Evolutionary conservation across 1,140 invertebrate species (phyloP).

Genomic region (Portunus trituberculatus): DNA sequence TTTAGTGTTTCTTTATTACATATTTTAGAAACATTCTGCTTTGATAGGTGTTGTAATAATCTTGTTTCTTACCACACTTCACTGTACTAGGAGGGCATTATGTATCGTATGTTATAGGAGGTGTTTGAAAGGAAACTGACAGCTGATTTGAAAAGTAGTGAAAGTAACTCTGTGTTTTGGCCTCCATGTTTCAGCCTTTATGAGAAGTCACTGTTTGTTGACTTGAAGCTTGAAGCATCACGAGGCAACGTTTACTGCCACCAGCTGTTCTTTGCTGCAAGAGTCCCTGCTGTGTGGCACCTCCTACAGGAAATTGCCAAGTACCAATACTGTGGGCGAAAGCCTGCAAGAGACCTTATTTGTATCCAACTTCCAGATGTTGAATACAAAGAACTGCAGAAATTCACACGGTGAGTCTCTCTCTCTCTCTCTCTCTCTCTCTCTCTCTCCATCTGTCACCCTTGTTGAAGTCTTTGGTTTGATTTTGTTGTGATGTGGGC

Average conservation of each 20-base stretch:
- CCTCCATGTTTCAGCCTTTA: conserved; percentile 58
- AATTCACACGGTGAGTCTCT: conserved; percentile 62
- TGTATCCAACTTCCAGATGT: conserved; percentile 67
- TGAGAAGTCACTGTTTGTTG: conserved; percentile 74
- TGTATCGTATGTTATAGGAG: too few relatives aligned
- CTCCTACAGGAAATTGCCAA: conserved; percentile 66
- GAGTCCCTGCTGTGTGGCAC: conserved; percentile 64
- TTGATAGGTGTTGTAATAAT: too few relatives aligned
- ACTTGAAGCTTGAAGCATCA: conserved; percentile 71
- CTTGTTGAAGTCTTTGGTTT: background rate
- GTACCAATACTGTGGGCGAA: conserved; percentile 44
- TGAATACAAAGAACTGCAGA: conserved; percentile 68
- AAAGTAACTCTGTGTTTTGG: background rate
- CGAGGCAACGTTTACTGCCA: conserved; percentile 72
- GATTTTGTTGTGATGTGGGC: too few relatives aligned
- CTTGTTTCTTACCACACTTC: too few relatives aligned
- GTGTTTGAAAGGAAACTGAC: too few relatives aligned
- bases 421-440: background rate
- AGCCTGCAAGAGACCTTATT: conserved; percentile 1
- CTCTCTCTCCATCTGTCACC: background rate
- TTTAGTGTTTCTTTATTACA: too few relatives aligned
- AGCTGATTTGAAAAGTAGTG: too few relatives aligned
- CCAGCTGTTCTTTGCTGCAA: conserved; percentile 69
- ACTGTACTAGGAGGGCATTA: too few relatives aligned
- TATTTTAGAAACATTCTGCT: too few relatives aligned